Percentiles rank a stretch among this genome's conserved stretches.
Evolutionary conservation across 2,113 vertebrate species (phyloP).

Genomic region (Anolis sagrei): DNA sequence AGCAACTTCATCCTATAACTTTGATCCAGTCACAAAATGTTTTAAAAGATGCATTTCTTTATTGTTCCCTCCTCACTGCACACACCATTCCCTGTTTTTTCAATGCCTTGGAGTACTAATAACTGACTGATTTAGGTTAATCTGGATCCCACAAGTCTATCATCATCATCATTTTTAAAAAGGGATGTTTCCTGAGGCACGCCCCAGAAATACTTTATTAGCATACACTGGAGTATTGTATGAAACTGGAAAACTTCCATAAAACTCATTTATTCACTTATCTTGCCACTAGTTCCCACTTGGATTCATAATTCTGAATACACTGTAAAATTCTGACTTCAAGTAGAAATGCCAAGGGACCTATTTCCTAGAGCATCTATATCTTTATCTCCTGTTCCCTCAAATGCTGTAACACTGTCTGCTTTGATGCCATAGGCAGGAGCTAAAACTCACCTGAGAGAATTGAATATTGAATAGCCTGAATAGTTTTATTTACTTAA

Average conservation of each 20-base stretch:
- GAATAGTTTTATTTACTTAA: neutral
- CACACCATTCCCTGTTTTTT: neutral
- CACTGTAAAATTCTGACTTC: conserved; percentile 3
- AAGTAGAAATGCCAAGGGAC: conserved; percentile 8
- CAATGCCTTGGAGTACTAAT: neutral
- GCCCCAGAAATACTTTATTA: conserved; percentile 21
- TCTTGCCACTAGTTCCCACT: neutral
- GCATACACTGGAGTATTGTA: conserved; percentile 13
- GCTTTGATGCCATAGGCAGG: neutral
- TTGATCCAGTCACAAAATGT: conserved; percentile 23
- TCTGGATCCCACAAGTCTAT: conserved; percentile 21
- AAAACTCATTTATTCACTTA: conserved; percentile 29
- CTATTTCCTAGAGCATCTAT: neutral
- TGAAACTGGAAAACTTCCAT: conserved; percentile 31
- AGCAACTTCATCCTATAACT: conserved; percentile 2
- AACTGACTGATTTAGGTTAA: conserved; percentile 31
- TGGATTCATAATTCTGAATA: conserved; percentile 29
- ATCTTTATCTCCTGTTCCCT: neutral
- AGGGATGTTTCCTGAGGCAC: neutral
- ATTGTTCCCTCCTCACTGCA: neutral
- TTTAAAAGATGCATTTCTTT: neutral
- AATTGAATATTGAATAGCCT: neutral
- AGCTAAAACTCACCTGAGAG: neutral
- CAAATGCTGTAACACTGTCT: neutral
- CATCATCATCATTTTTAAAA: neutral